A percentile compares a stretch with the other conserved stretches of the same genome.
Conservation (phyloP, 2,113 vertebrate genomes). For the Crotalus horridus region DNA sequence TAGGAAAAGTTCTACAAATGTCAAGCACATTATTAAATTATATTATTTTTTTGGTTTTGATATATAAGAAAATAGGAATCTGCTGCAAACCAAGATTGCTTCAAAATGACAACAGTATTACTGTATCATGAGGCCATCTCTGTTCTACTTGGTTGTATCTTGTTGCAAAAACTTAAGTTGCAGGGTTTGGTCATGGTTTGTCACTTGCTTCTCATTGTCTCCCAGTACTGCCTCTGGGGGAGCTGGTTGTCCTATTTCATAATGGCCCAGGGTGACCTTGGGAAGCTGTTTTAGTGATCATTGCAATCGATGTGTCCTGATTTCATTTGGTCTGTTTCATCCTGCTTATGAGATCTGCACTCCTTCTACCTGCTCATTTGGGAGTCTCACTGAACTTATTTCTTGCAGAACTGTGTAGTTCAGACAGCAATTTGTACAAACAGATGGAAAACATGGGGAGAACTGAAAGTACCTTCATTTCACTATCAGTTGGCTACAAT, state of each 20-base stretch:
- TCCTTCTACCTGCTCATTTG: neutral
- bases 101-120: neutral
- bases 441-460: neutral
- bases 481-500: neutral
- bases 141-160: neutral
- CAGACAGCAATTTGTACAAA: neutral
- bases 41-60: too few relatives aligned
- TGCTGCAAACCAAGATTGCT: neutral
- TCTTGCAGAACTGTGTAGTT: neutral
- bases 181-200: neutral
- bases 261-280: neutral
- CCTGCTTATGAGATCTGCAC: neutral
- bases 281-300: neutral
- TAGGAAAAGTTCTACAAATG: neutral
- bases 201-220: neutral
- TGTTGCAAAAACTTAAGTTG: neutral
- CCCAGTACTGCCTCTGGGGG: neutral
- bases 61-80: neutral
- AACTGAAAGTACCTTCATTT: neutral
- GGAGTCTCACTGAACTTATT: neutral
- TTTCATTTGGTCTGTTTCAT: neutral
- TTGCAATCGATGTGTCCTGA: neutral
- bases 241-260: neutral
- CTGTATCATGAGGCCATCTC: neutral
- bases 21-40: neutral